A percentile compares a stretch with the other conserved stretches of the same genome.
phyloP scores from a whole-genome alignment of 2,113 vertebrate genomes.

The Petaurus breviceps region DNA sequence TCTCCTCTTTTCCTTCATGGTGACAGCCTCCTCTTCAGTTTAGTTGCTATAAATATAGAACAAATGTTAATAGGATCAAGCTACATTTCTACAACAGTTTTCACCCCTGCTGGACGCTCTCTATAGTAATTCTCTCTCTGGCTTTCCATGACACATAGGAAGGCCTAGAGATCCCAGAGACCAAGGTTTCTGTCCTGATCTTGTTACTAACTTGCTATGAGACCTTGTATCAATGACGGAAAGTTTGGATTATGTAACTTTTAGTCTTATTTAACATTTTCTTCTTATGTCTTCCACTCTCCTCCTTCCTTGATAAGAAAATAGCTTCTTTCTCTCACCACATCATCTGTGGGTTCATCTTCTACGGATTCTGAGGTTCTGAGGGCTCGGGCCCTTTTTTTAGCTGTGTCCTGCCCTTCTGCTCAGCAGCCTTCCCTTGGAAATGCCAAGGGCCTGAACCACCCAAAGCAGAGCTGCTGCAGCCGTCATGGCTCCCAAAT shows the following conservation, averaged over 20 bases:
- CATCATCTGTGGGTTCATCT: background rate
- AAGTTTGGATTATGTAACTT: background rate
- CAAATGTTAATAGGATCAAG: background rate
- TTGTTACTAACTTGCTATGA: background rate
- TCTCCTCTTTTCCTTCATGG: background rate
- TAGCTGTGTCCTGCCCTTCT: background rate
- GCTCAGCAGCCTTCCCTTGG: background rate
- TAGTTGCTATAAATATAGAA: background rate
- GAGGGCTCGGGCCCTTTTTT: background rate
- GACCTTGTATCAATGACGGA: background rate
- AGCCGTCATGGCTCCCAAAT: background rate
- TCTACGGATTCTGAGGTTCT: background rate
- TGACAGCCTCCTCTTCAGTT: background rate
- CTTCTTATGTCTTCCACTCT: background rate
- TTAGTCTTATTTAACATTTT: background rate
- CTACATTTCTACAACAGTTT: too few species aligned
- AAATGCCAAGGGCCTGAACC: background rate
- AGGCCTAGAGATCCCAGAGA: fast-evolving
- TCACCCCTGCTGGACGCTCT: background rate
- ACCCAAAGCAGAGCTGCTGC: too few species aligned
- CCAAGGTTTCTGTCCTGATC: background rate
- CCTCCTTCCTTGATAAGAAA: background rate
- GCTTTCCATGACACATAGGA: background rate
- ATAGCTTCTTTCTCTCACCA: background rate
- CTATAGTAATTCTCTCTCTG: background rate